These are phyloP conservation scores for Drosophila yakuba DNA, from an alignment of 1,140 invertebrate species.

Conservation along the genomic window DNA sequence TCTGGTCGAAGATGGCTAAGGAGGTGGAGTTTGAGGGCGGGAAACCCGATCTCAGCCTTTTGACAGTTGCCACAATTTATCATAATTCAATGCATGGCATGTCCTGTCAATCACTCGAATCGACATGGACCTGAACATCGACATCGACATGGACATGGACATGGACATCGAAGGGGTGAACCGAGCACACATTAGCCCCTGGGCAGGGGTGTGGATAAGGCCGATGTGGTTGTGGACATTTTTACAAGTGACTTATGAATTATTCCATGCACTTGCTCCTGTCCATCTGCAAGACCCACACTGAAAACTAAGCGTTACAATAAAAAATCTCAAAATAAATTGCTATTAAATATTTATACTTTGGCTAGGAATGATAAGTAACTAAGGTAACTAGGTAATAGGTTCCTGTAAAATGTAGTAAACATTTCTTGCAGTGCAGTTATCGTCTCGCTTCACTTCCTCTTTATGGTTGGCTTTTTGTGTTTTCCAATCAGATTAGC, in stretches of 20 bases:
- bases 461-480: conserved; percentile 57
- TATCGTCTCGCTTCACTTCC: conserved; percentile 25
- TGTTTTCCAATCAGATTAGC: conserved; percentile 70
- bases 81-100: conserved; percentile 83
- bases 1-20: neutral
- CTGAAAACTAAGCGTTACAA: neutral
- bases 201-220: conserved; percentile 8
- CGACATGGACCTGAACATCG: conserved; percentile 34
- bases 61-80: conserved; percentile 84
- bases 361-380: neutral
- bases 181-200: conserved; percentile 58
- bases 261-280: conserved; percentile 56
- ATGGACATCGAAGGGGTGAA: conserved; percentile 58
- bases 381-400: no score
- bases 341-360: neutral
- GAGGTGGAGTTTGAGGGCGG: neutral
- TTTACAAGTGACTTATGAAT: conserved; percentile 83
- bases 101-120: conserved; percentile 73
- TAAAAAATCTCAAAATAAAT: neutral
- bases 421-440: neutral
- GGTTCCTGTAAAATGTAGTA: no score
- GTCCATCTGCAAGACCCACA: conserved; percentile 24
- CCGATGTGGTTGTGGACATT: conserved; percentile 47
- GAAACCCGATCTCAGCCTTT: conserved; percentile 55
- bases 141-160: neutral